phyloP scores from a whole-genome alignment of 2,888 invertebrate genomes.

The Camponotus fellah region DNA sequence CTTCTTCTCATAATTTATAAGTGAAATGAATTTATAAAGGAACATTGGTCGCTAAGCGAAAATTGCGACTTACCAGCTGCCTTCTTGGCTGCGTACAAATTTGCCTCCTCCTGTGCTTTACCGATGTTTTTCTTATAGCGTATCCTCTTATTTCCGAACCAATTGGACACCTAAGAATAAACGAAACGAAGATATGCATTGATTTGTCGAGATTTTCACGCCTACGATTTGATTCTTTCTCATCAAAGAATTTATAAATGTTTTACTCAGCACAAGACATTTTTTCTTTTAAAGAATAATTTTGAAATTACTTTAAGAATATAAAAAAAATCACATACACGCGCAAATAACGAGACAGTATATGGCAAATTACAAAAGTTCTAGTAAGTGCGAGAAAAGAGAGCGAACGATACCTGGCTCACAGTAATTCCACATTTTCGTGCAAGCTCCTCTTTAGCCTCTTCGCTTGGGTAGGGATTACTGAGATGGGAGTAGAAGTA shows the following conservation, averaged over 20 bases:
- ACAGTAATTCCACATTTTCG: slow-evolving; percentile 99
- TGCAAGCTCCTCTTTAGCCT: slow-evolving; percentile 99
- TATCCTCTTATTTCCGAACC: slow-evolving; percentile 99
- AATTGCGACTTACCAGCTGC: slow-evolving; percentile 91
- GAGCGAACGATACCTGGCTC: slow-evolving; percentile 90
- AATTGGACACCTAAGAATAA: slow-evolving; percentile 94
- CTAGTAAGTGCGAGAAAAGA: slow-evolving; percentile 1
- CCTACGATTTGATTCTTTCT: not conserved
- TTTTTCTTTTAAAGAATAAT: slow-evolving; percentile 14
- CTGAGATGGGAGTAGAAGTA: slow-evolving; percentile 99
- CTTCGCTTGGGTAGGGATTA: slow-evolving; percentile 99
- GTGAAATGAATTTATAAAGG: slow-evolving; percentile 69
- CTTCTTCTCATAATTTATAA: slow-evolving; percentile 36
- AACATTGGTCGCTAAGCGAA: slow-evolving; percentile 73
- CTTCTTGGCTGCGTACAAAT: slow-evolving; percentile 99
- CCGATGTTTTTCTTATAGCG: slow-evolving; percentile 99
- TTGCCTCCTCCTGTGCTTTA: slow-evolving; percentile 99
- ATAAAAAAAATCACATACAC: not conserved
- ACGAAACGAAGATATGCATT: slow-evolving; percentile 8
- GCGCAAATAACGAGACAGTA: not conserved
- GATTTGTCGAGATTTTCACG: not conserved
- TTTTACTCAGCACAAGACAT: not conserved
- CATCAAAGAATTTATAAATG: slow-evolving; percentile 1
- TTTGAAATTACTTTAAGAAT: slow-evolving; percentile 25
- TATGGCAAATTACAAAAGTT: slow-evolving; percentile 30